A percentile compares a stretch with the other conserved stretches of the same genome.
These are phyloP conservation scores for Luffia ferchaultella DNA, from an alignment of 2,888 invertebrate genomes.

Conservation along the genomic window DNA sequence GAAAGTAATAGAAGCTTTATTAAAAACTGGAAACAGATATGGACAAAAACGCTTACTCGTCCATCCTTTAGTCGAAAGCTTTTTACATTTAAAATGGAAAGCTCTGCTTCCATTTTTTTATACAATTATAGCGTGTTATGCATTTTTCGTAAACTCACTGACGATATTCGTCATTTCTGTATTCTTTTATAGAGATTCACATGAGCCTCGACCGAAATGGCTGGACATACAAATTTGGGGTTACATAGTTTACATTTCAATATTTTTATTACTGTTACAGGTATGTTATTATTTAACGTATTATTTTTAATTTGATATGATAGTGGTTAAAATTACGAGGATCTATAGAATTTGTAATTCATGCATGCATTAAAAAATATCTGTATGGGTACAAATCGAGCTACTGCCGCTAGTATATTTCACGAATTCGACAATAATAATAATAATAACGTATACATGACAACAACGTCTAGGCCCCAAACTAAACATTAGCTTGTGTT, in stretches of 20 bases:
- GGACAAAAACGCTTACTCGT: conserved; percentile 53
- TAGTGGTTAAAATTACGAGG: too few relatives aligned
- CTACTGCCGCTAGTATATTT: too few relatives aligned
- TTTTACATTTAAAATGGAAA: conserved; percentile 64
- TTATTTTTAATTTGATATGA: too few relatives aligned
- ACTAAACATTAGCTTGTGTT: too few relatives aligned
- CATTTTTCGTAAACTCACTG: conserved; percentile 52
- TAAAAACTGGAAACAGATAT: conserved; percentile 59
- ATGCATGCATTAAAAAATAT: too few relatives aligned
- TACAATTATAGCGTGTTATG: conserved; percentile 52
- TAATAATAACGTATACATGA: too few relatives aligned
- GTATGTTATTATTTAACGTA: conserved; percentile 33
- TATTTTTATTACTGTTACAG: conserved; percentile 43
- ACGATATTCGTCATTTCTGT: conserved; percentile 53
- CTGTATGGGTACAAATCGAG: too few relatives aligned
- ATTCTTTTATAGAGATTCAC: conserved; percentile 51
- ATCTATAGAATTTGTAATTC: too few relatives aligned
- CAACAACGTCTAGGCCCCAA: too few relatives aligned
- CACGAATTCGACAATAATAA: too few relatives aligned
- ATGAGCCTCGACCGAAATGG: conserved; percentile 28
- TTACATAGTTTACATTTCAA: conserved; percentile 38
- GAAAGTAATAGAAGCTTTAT: conserved; percentile 60
- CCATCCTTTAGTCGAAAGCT: conserved; percentile 66
- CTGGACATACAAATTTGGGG: conserved; percentile 38
- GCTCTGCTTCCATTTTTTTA: conserved; percentile 62